These are phyloP conservation scores for Sebastes oblongus DNA, from an alignment of 2,797 vertebrate genomes.

Conservation along the genomic window DNA sequence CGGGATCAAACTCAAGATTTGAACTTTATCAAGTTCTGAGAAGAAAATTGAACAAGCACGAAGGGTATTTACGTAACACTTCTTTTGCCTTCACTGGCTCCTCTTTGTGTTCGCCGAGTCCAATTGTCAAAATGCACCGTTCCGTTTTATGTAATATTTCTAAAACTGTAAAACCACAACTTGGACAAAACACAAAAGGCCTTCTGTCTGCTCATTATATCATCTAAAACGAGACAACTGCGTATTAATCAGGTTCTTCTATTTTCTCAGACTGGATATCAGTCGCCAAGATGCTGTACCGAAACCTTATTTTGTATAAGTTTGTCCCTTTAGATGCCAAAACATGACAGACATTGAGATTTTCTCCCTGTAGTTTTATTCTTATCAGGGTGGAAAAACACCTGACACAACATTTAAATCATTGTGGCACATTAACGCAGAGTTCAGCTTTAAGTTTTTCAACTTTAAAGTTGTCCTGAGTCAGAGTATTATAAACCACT, in stretches of 20 bases:
- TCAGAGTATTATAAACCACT: background rate
- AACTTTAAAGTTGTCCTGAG: background rate
- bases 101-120: background rate
- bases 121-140: background rate
- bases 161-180: slow-evolving; percentile 3
- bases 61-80: background rate
- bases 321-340: background rate
- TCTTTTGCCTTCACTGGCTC: background rate
- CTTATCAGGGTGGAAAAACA: background rate
- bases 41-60: background rate
- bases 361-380: background rate
- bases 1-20: too few species aligned
- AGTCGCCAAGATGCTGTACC: background rate
- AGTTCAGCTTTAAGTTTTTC: background rate
- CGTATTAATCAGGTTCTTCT: background rate
- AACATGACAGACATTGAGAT: background rate
- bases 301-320: background rate
- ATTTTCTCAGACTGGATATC: background rate
- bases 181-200: background rate
- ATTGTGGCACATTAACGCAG: background rate
- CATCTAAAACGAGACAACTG: background rate
- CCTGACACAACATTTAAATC: background rate
- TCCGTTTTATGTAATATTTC: background rate
- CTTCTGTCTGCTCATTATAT: background rate
- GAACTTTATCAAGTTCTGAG: background rate